Conservation (phyloP, 2,888 invertebrate genomes). For the Campaea margaritaria region DNA sequence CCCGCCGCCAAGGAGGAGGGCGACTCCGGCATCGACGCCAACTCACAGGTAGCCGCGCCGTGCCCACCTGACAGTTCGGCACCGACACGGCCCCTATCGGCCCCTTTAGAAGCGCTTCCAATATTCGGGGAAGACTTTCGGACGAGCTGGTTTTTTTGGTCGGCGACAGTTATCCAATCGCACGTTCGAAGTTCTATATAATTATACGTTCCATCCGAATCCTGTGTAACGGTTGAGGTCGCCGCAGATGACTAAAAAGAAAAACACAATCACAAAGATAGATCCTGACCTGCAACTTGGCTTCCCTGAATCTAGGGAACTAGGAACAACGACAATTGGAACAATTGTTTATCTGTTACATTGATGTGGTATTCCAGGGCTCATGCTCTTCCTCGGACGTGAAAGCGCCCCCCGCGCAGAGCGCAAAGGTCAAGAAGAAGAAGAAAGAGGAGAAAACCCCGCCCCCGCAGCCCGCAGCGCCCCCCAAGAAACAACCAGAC, state of each 20-base stretch:
- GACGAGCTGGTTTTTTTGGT: no score
- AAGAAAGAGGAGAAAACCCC: conserved; percentile 72
- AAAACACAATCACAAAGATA: background rate
- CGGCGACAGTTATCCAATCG: no score
- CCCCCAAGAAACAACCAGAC: conserved; percentile 71
- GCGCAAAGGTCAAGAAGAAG: conserved; percentile 86
- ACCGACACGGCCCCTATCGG: no score
- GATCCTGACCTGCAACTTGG: no score
- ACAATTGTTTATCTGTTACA: no score
- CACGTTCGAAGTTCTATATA: no score
- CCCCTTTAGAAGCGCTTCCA: no score
- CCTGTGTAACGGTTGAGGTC: background rate
- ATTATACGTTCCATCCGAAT: no score
- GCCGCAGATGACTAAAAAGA: background rate
- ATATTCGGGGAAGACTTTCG: no score
- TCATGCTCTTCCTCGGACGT: conserved; percentile 95
- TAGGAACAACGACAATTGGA: no score
- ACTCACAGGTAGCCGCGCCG: conserved; percentile 91
- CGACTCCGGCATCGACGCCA: conserved; percentile 95
- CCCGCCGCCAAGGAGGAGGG: conserved; percentile 90
- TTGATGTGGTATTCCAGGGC: conserved; percentile 75
- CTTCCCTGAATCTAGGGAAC: no score
- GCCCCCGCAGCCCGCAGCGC: conserved; percentile 57
- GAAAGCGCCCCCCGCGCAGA: conserved; percentile 89
- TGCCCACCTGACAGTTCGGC: no score